Conservation (phyloP, 2,797 vertebrate species). For the Pseudotriccus pelzelni region DNA sequence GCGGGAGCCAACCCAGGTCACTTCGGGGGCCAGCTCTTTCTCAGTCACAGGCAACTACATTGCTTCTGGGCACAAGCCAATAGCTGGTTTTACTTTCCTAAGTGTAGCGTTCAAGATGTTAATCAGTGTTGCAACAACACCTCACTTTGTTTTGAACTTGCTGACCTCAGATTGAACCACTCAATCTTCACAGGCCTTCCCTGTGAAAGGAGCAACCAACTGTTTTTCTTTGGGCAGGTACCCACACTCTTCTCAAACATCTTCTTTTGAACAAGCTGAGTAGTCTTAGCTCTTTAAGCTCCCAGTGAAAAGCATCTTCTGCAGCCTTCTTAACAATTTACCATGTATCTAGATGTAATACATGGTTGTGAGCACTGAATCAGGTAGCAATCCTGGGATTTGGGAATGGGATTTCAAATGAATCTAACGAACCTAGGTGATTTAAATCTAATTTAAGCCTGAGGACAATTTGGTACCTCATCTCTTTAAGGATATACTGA, state of each 20-base stretch:
- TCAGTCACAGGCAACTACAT: neutral
- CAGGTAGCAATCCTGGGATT: neutral
- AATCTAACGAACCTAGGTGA: neutral
- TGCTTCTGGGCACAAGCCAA: neutral
- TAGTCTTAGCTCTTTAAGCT: neutral
- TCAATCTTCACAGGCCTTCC: neutral
- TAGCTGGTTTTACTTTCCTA: neutral
- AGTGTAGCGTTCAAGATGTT: neutral
- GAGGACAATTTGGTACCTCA: neutral
- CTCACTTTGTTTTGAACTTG: neutral
- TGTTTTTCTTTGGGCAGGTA: neutral
- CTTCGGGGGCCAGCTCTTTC: neutral
- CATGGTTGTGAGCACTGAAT: neutral
- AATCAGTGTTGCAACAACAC: neutral
- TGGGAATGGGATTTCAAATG: neutral
- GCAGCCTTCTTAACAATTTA: neutral
- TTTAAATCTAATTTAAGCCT: neutral
- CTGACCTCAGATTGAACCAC: neutral
- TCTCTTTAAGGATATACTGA: neutral
- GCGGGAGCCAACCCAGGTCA: fast-evolving
- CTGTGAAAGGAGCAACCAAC: neutral
- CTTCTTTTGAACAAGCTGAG: neutral
- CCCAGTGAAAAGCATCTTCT: neutral
- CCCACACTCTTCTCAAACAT: neutral
- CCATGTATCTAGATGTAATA: neutral